Percentiles rank a stretch among this genome's conserved stretches.
Conservation (phyloP, 2,797 vertebrate genomes). For the Salmo trutta region DNA sequence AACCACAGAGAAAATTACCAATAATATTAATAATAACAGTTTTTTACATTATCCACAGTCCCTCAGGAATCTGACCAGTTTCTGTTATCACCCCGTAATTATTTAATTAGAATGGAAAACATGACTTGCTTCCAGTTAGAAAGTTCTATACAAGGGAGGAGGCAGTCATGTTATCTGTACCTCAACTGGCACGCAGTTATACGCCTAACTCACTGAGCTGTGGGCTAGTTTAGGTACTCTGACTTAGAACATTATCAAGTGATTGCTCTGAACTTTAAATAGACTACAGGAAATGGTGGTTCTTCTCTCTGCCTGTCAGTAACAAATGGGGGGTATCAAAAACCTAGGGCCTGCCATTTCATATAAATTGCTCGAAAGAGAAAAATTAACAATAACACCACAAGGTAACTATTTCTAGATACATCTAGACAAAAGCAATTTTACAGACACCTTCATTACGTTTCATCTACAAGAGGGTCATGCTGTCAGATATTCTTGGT, state of each 20-base stretch:
- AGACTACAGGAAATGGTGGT: not conserved
- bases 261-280: not conserved
- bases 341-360: not conserved
- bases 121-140: not conserved
- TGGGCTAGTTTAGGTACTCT: not conserved
- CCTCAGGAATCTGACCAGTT: not conserved
- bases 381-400: not conserved
- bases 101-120: not conserved
- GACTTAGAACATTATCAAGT: not conserved
- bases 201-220: not conserved
- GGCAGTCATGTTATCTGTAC: constrained; percentile 2
- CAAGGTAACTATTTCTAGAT: constrained; percentile 14
- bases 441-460: constrained; percentile 25
- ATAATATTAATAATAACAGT: constrained; percentile 17
- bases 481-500: constrained; percentile 36
- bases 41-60: not conserved
- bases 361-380: not conserved
- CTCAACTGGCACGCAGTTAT: not conserved
- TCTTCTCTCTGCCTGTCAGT: not conserved
- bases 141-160: not conserved
- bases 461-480: constrained; percentile 18
- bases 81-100: not conserved
- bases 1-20: constrained; percentile 24
- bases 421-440: constrained; percentile 37
- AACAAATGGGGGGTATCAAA: not conserved